Evolutionary conservation across 2,113 vertebrate genomes (phyloP).

Genomic region (Cyanoderma ruficeps): DNA sequence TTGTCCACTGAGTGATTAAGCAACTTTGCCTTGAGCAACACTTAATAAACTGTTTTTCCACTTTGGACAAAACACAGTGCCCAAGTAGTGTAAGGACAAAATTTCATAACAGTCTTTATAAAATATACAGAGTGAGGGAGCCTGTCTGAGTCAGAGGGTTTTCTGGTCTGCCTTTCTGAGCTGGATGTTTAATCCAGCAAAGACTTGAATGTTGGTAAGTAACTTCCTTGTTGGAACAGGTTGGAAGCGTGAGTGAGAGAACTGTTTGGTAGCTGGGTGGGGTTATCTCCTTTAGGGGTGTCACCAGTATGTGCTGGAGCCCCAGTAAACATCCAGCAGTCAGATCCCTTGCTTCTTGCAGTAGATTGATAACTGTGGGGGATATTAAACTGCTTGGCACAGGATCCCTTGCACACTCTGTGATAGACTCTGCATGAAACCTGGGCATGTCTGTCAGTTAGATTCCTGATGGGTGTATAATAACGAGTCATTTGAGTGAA

Average conservation of each 20-base stretch:
- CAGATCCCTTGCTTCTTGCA: background rate
- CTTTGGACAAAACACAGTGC: background rate
- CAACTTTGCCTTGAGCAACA: background rate
- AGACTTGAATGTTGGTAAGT: background rate
- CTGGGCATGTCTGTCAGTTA: background rate
- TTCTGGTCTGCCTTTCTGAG: background rate
- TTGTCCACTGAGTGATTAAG: background rate
- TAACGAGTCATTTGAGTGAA: background rate
- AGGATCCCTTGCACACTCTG: background rate
- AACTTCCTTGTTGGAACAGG: background rate
- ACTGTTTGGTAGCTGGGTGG: background rate
- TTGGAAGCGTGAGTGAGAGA: background rate
- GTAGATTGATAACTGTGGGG: background rate
- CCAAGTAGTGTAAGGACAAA: background rate
- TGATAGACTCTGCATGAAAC: background rate
- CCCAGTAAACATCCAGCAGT: background rate
- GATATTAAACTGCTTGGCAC: background rate
- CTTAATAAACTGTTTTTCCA: background rate
- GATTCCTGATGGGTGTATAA: background rate
- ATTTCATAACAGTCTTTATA: background rate
- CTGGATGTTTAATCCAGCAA: background rate
- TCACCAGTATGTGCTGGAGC: background rate
- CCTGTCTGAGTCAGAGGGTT: background rate
- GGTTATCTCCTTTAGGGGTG: background rate
- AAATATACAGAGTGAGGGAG: background rate